Conservation (phyloP, 2,888 invertebrate genomes). For the Synergus gifuensis region DNA sequence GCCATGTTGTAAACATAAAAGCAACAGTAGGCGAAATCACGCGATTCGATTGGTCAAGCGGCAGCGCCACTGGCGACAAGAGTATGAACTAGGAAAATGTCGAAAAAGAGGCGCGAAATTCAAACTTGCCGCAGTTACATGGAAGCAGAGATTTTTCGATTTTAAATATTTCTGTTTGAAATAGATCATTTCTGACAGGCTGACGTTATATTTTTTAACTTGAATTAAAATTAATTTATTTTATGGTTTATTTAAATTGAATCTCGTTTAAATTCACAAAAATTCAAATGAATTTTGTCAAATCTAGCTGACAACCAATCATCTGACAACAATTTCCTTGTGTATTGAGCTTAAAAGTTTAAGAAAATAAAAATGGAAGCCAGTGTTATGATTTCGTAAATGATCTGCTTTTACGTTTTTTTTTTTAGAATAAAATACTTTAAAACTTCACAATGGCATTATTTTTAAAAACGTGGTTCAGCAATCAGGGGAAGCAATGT, state of each 20-base stretch:
- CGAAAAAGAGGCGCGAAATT: not conserved
- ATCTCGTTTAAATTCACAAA: no score
- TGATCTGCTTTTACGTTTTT: not conserved
- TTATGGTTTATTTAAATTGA: no score
- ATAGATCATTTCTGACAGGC: no score
- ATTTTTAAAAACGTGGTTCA: constrained; percentile 18
- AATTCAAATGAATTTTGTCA: no score
- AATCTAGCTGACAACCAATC: no score
- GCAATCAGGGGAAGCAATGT: not conserved
- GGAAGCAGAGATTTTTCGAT: not conserved
- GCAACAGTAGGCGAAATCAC: not conserved
- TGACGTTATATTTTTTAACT: no score
- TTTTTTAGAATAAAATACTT: not conserved
- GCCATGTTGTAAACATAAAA: constrained; percentile 41
- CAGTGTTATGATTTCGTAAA: not conserved
- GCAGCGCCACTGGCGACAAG: not conserved
- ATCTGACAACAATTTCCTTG: no score
- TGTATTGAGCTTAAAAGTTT: no score
- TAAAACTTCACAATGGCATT: constrained; percentile 9
- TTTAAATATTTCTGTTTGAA: no score
- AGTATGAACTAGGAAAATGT: not conserved
- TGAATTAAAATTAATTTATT: no score
- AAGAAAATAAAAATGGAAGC: no score
- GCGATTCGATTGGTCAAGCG: not conserved
- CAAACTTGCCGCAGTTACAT: not conserved